A percentile compares a stretch with the other conserved stretches of the same genome.
Conservation (phyloP, 2,888 invertebrate genomes). For the Thymelicus acteon region DNA sequence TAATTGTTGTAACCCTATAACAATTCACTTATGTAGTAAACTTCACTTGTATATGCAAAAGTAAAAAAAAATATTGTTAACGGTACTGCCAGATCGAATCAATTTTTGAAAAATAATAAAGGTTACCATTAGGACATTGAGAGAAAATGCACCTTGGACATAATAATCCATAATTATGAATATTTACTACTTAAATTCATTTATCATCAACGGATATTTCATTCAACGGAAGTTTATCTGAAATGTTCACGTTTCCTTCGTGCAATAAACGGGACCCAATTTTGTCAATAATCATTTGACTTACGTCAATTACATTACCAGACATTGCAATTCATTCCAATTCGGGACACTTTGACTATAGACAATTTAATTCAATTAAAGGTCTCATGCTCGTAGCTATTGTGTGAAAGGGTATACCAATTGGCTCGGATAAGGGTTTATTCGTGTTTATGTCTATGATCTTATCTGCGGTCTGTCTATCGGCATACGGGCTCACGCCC, state of each 20-base stretch:
- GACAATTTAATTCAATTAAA: constrained; percentile 74
- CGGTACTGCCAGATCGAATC: too few relatives aligned
- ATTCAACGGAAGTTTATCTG: neutral
- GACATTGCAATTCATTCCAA: constrained; percentile 29
- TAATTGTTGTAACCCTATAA: too few relatives aligned
- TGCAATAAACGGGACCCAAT: constrained; percentile 14
- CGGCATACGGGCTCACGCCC: constrained; percentile 73
- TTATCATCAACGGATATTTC: neutral
- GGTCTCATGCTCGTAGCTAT: constrained; percentile 66
- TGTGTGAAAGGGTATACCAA: constrained; percentile 76
- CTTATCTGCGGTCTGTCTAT: constrained; percentile 72
- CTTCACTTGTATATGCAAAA: too few relatives aligned
- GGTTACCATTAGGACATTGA: too few relatives aligned
- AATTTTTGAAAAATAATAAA: too few relatives aligned
- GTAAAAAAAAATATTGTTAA: too few relatives aligned
- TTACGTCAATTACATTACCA: constrained; percentile 26
- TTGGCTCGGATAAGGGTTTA: constrained; percentile 60
- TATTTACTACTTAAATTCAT: too few relatives aligned
- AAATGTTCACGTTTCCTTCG: neutral
- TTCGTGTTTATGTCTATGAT: constrained; percentile 76
- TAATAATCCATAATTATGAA: too few relatives aligned
- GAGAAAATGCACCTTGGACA: too few relatives aligned
- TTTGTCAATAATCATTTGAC: constrained; percentile 26
- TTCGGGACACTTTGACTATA: constrained; percentile 27
- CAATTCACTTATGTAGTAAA: too few relatives aligned